Percentiles rank a stretch among this genome's conserved stretches.
Evolutionary conservation across 2,113 vertebrate species (phyloP).

Genomic region (Nettapus auritus): DNA sequence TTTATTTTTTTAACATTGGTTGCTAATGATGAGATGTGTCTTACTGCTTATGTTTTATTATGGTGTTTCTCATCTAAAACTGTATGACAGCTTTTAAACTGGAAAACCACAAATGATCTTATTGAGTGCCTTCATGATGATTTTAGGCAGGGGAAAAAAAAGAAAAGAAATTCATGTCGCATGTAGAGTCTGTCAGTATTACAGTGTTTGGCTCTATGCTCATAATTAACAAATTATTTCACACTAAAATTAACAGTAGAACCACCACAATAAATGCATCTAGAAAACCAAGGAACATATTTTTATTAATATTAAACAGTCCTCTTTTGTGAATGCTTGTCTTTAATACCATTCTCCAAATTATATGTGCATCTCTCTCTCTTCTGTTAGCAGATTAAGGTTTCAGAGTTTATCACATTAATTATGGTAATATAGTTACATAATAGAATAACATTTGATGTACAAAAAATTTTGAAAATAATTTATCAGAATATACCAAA

Average conservation of each 20-base stretch:
- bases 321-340: neutral
- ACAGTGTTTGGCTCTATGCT: neutral
- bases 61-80: neutral
- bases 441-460: neutral
- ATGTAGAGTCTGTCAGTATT: neutral
- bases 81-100: neutral
- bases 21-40: neutral
- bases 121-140: neutral
- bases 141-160: neutral
- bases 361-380: neutral
- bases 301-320: slow-evolving; percentile 47
- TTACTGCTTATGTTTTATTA: neutral
- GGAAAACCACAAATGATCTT: neutral
- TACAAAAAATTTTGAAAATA: neutral
- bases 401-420: neutral
- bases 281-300: neutral
- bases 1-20: neutral
- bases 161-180: neutral
- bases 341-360: neutral
- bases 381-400: neutral
- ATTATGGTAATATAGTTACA: neutral
- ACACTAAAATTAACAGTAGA: neutral
- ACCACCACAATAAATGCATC: neutral
- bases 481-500: neutral
- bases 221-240: slow-evolving; percentile 38